Conservation (phyloP, 2,797 vertebrate species). For the Philypnodon macrostomus region DNA sequence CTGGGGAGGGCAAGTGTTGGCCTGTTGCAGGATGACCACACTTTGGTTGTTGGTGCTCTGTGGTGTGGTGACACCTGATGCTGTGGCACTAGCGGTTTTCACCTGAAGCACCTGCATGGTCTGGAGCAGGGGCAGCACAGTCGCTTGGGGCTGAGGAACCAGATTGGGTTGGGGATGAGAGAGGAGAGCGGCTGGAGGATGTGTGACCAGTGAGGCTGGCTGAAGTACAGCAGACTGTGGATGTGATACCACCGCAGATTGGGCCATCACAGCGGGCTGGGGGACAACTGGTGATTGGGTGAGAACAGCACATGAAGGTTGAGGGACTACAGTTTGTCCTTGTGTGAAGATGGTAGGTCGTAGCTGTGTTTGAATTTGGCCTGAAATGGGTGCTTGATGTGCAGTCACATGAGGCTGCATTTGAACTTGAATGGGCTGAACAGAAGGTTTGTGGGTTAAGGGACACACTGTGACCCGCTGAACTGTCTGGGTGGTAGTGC, state of each 20-base stretch:
- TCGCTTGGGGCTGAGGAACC: constrained; percentile 77
- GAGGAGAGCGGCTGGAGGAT: constrained; percentile 71
- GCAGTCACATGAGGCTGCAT: constrained; percentile 69
- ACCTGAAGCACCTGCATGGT: constrained; percentile 97
- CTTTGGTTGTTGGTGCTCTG: constrained; percentile 86
- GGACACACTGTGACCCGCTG: constrained; percentile 75
- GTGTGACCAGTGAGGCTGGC: constrained; percentile 64
- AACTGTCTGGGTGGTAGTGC: constrained; percentile 62
- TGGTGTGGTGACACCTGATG: constrained; percentile 76
- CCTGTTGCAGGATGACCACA: constrained; percentile 93
- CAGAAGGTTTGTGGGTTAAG: constrained; percentile 70
- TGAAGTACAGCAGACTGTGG: constrained; percentile 67
- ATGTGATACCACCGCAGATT: constrained; percentile 60
- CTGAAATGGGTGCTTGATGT: constrained; percentile 66
- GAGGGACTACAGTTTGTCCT: constrained; percentile 48
- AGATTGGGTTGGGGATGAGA: constrained; percentile 63
- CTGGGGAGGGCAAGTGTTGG: constrained; percentile 80
- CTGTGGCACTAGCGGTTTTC: constrained; percentile 77
- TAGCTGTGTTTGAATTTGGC: constrained; percentile 68
- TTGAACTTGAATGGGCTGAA: constrained; percentile 79
- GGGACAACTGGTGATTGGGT: constrained; percentile 66
- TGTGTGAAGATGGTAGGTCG: constrained; percentile 61
- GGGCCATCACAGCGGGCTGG: constrained; percentile 63
- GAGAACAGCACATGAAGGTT: constrained; percentile 66
- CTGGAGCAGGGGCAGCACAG: constrained; percentile 88